Base-by-base conservation (phyloP, 2,113 vertebrate species). In the Otocyon megalotis region DNA sequence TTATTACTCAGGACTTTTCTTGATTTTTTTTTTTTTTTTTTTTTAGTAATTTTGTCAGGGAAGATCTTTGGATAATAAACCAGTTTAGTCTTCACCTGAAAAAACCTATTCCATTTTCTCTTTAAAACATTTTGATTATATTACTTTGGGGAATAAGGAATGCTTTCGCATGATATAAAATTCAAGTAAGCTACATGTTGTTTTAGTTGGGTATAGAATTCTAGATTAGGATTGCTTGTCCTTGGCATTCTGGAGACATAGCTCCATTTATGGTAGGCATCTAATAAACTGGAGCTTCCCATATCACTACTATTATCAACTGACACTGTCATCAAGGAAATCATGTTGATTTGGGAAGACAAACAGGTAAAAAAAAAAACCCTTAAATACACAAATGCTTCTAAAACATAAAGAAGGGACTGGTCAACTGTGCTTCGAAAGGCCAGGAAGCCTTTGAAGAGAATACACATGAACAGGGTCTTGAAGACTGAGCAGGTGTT, bases 61-160 rank as follows among this genome's bases (percentile, higher is more conserved):
- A 90, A 88, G 37, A 32, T 67, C 71, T 89, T 93, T 85, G 58
- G 43, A 76, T 69, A 67, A 83, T 79, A 93, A 83, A 65, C 16
- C 63, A 76, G 30, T 65, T 63, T 28, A 54, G 37, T 63, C 92
- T 88, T 92, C 56, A 69, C 79, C 20, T 72, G 50, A 85, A 77
- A 37, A 80, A 22, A 35, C 58, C 19, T 77, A 32, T 84, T 83
- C 87, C 28, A 60, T 81, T 32, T 22, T 65, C 14, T 13, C 14
- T 83, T 30, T 65, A 30, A 50, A 77, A 77, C 8, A 14, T 17
- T 71, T 77, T 71, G 4, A 74, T n/a, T 89, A 67, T 32, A 50
- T 58, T 58, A n/a, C 0, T 9, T 83, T 92, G 83, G 32, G 22
- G 54, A n/a, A 50, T 50, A 79, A 30, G 54, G 17, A 83, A 83